phyloP scores from a whole-genome alignment of 2,888 invertebrate species.

The Bhutanitis thaidina region DNA sequence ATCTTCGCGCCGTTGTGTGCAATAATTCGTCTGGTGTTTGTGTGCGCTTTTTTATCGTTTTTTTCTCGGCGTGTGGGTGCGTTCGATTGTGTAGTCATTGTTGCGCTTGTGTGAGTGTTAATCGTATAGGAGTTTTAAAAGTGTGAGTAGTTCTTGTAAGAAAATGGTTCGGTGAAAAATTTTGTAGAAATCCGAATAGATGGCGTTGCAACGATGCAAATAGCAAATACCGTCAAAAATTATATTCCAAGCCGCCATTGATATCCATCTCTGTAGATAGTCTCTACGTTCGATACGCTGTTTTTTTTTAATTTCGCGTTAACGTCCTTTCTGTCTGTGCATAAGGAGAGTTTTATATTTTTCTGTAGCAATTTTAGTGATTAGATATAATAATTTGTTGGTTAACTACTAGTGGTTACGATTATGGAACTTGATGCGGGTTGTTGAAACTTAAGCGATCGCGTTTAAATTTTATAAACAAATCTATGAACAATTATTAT shows the following conservation, averaged over 20 bases:
- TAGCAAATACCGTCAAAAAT: slow-evolving; percentile 52
- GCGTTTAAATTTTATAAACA: slow-evolving; percentile 7
- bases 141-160: slow-evolving; percentile 71
- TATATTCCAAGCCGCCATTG: slow-evolving; percentile 35
- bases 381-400: slow-evolving; percentile 25
- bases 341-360: slow-evolving; percentile 28
- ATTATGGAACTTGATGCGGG: slow-evolving; percentile 6
- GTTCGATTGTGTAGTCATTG: slow-evolving; percentile 63
- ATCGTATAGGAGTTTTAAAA: slow-evolving; percentile 32
- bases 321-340: slow-evolving; percentile 23
- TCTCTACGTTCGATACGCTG: not conserved
- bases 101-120: slow-evolving; percentile 32
- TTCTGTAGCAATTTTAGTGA: slow-evolving; percentile 26
- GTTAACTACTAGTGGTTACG: slow-evolving; percentile 18
- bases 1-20: slow-evolving; percentile 28
- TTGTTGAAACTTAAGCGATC: slow-evolving; percentile 2
- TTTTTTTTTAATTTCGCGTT: slow-evolving; percentile 24
- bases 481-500: slow-evolving; percentile 1
- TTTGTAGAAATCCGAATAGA: slow-evolving; percentile 71
- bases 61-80: slow-evolving; percentile 75
- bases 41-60: slow-evolving; percentile 78
- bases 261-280: slow-evolving; percentile 29
- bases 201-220: slow-evolving; percentile 66
- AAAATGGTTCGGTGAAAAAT: slow-evolving; percentile 75
- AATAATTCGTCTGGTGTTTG: slow-evolving; percentile 40